Base-by-base conservation (phyloP, 1,140 invertebrate species). In the Tetragonula clypearis region DNA sequence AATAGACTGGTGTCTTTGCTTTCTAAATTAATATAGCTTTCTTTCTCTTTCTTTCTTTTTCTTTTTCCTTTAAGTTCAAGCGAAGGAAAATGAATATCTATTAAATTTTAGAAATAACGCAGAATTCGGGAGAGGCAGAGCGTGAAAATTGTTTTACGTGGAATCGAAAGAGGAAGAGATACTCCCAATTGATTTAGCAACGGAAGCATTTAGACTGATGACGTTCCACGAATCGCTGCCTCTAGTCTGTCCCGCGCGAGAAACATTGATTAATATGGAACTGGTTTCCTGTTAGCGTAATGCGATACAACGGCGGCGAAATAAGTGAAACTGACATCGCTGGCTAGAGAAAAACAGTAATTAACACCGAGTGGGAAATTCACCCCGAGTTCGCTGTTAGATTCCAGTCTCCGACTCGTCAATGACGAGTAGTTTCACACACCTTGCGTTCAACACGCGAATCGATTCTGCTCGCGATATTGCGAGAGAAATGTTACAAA, bases 351-450 rank as follows among this genome's bases (percentile, higher is more conserved):
- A 72, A 72, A 23, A 72, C 35, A 72, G 69, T 72, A 72, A 72
- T 72, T 72, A 72, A 49, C 71, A 72, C 21, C 41, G 41, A 6
- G 35, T 49, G 71, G 35, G 23, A 72, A 41, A 72, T 72, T 72
- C 49, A 72, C 23, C 69, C 35, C 49, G 49, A 49, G 19, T 66
- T 66, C n/a, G 65, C 65, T 66, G 14, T 72, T 72, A 41, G 30
- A 72, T 72, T 15, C 71, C 35, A 72, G 71, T 72, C n/a, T 72
- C 26, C 65, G 65, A 66, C 65, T 82, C 35, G 23, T 73, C 49
- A 81, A 82, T 75, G 58, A 41, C 21, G 11, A 72, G 35, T 75
- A 65, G 49, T 77, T 30, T 86, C 82, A 62, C 53, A 58, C n/a
- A 58, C n/a, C 74, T 58, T 23, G 30, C 30, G n/a, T 30, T 60